These are phyloP conservation scores for Epinotia demarniana DNA, from an alignment of 2,888 invertebrate species.

Conservation along the genomic window DNA sequence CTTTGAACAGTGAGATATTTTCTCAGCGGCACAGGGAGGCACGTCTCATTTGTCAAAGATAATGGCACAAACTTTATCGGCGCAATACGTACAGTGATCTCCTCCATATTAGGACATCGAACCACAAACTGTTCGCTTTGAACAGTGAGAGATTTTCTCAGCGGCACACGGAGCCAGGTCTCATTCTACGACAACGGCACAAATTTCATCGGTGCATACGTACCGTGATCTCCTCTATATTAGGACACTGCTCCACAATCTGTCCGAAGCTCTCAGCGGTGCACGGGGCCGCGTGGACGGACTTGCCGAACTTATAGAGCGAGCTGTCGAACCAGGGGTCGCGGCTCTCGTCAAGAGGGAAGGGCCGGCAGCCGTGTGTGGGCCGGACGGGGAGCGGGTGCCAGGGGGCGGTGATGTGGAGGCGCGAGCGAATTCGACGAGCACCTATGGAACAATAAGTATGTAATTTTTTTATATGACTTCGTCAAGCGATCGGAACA, in stretches of 20 bases:
- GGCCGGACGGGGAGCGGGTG: background rate
- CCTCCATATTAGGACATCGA: too few relatives aligned
- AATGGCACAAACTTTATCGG: too few relatives aligned
- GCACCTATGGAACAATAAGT: background rate
- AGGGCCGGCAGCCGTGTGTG: background rate
- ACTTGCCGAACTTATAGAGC: conserved; percentile 10
- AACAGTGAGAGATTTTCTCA: too few relatives aligned
- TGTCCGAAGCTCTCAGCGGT: background rate
- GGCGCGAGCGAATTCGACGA: background rate
- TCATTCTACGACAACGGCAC: too few relatives aligned
- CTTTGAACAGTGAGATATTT: too few relatives aligned
- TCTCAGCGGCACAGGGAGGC: too few relatives aligned
- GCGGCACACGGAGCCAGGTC: too few relatives aligned
- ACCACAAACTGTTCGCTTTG: too few relatives aligned
- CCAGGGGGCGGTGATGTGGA: conserved; percentile 1
- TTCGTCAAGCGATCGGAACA: too few relatives aligned
- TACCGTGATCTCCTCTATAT: conserved; percentile 12
- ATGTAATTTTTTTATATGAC: too few relatives aligned
- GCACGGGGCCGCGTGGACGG: conserved; percentile 9
- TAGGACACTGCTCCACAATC: background rate
- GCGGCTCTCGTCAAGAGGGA: conserved; percentile 13
- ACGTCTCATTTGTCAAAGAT: too few relatives aligned
- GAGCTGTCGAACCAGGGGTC: background rate
- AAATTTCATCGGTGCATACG: background rate
- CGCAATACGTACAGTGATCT: too few relatives aligned